A percentile compares a stretch with the other conserved stretches of the same genome.
phyloP scores from a whole-genome alignment of 1,140 invertebrate species.

The Tetragonula clypearis region DNA sequence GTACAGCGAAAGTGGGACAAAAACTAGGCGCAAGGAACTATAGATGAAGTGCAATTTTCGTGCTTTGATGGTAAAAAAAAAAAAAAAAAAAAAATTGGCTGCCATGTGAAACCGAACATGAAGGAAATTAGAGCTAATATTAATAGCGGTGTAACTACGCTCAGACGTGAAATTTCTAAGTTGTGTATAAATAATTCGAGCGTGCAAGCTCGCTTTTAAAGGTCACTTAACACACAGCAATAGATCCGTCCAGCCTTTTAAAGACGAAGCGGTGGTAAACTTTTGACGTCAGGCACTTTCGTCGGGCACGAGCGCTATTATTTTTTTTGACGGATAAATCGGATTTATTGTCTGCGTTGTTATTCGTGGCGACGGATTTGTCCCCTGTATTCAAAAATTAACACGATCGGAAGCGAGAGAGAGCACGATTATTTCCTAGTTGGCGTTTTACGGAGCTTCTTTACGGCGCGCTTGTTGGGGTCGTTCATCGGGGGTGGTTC shows the following conservation, averaged over 20 bases:
- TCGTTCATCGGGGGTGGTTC: conserved; percentile 74
- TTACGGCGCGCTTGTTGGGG: conserved; percentile 57
- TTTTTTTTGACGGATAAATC: neutral
- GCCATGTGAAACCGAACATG: neutral
- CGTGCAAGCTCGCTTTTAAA: conserved; percentile 19
- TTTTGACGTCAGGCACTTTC: neutral
- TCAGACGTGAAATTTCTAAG: conserved; percentile 31
- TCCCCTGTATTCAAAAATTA: neutral
- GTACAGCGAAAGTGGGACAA: conserved; percentile 31
- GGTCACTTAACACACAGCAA: conserved; percentile 25
- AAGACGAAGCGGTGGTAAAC: neutral
- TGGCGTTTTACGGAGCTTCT: conserved; percentile 52
- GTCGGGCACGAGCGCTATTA: neutral
- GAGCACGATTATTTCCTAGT: conserved; percentile 7
- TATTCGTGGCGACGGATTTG: neutral
- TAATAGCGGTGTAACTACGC: neutral
- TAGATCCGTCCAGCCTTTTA: neutral
- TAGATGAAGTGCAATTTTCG: conserved; percentile 9
- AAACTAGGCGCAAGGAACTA: conserved; percentile 13
- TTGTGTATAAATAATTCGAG: conserved; percentile 29
- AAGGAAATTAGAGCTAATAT: conserved; percentile 3
- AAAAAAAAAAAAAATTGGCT: conserved; percentile 1
- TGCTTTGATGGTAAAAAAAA: neutral
- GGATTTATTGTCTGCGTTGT: neutral
- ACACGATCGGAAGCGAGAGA: neutral